A percentile compares a stretch with the other conserved stretches of the same genome.
phyloP scores from a whole-genome alignment of 2,113 vertebrate species.

The Triplophysa rosa region DNA sequence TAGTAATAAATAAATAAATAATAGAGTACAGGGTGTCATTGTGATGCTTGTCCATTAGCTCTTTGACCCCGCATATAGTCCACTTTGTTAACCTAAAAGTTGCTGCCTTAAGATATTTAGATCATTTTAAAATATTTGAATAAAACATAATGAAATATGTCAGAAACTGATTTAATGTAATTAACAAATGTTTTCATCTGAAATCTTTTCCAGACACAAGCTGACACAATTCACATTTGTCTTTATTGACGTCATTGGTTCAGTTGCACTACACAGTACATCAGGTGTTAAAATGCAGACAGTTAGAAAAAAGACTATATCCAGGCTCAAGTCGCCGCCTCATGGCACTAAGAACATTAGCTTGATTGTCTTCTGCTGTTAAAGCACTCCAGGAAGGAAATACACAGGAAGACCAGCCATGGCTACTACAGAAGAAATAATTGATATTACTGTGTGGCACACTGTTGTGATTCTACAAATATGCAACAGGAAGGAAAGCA shows the following conservation, averaged over 20 bases:
- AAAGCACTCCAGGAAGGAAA: background rate
- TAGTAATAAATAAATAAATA: conserved; percentile 10
- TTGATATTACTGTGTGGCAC: background rate
- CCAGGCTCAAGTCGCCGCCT: conserved; percentile 20
- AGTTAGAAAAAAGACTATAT: conserved; percentile 29
- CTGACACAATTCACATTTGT: background rate
- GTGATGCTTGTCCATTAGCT: too few relatives aligned
- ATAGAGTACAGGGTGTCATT: background rate
- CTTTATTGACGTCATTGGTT: background rate
- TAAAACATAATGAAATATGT: too few relatives aligned
- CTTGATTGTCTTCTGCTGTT: conserved; percentile 15
- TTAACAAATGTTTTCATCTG: too few relatives aligned
- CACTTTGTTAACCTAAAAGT: too few relatives aligned
- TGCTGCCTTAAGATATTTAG: too few relatives aligned
- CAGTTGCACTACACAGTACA: background rate
- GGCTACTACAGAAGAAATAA: background rate
- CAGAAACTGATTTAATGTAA: too few relatives aligned
- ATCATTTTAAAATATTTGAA: too few relatives aligned
- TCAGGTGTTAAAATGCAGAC: background rate
- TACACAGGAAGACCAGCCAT: background rate
- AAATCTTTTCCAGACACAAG: background rate
- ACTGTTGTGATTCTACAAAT: background rate
- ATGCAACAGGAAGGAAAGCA: background rate
- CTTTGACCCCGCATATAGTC: too few relatives aligned
- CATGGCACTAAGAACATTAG: conserved; percentile 32